Base-by-base conservation (phyloP, 2,113 vertebrate species). In the Psettodes erumei region DNA sequence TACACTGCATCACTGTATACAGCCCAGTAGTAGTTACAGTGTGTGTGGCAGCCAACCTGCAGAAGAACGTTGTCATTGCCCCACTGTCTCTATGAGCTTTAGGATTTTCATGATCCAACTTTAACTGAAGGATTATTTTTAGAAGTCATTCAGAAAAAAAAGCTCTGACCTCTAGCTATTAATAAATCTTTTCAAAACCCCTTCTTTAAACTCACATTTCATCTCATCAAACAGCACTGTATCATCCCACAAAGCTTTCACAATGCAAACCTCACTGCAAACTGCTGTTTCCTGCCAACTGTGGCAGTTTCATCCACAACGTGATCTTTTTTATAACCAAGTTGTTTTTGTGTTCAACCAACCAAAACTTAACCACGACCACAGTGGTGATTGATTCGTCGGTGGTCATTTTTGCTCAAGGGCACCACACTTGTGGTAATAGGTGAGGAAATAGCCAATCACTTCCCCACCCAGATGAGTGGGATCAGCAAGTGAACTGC, bases 81-180 rank as follows among this genome's bases (percentile, higher is more conserved):
- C 11, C 37, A 21, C 62, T 48, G 35, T 53, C 13, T 70, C 19
- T 37, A 32, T 33, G 73, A 54, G 71, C 35, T 58, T 48, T 19
- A 35, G 8, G 72, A 62, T 71, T 71, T 77, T 48, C 61, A 69
- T 77, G 40, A 61, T 68, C n/a, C 54, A 62, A 10, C 16, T 66
- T 47, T 30, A 68, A 64, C 32, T 75, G 51, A 67, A 67, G 72
- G 82, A 86, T 86, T 83, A 85, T 61, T 61, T 68, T 83, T 66
- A 53, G 23, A 33, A 76, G 70, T 38, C 68, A 75, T 61, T 77
- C 33, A 69, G 27, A 64, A 61, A 76, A 64, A 79, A 50, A 72
- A 62, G 27, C 55, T 45, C 12, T 68, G 75, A 77, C 80, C 77
- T 80, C 30, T n/a, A n/a, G n/a, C n/a, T 64, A 38, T 25, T 51